A percentile compares a stretch with the other conserved stretches of the same genome.
phyloP scores from a whole-genome alignment of 2,113 vertebrate species.

The Procavia capensis region DNA sequence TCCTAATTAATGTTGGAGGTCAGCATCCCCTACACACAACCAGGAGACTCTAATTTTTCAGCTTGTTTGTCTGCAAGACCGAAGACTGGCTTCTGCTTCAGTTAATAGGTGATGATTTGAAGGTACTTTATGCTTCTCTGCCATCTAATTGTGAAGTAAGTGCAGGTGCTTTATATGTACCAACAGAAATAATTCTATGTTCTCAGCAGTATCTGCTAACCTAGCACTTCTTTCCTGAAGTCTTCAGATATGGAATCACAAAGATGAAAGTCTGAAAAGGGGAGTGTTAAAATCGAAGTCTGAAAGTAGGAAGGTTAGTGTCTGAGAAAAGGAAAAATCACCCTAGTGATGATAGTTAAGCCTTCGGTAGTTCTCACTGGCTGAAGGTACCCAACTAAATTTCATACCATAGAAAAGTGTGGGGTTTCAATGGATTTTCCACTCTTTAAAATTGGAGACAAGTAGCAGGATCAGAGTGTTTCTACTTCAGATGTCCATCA shows the following conservation, averaged over 20 bases:
- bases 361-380: background rate
- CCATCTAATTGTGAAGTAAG: background rate
- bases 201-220: background rate
- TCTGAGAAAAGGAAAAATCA: background rate
- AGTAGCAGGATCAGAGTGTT: background rate
- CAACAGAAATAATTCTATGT: background rate
- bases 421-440: background rate
- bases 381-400: background rate
- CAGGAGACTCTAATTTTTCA: background rate
- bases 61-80: background rate
- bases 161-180: background rate
- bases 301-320: background rate
- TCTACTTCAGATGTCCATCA: background rate
- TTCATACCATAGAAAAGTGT: background rate
- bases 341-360: background rate
- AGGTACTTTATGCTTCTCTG: background rate
- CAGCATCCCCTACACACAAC: background rate
- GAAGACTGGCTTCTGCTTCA: background rate
- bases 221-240: background rate
- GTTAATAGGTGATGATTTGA: background rate
- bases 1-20: background rate
- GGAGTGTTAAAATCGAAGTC: background rate
- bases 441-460: slow-evolving; percentile 24
- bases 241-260: background rate
- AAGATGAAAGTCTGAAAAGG: background rate